Percentiles rank a stretch among this genome's conserved stretches.
Conservation (phyloP, 1,140 invertebrate genomes). For the Heterodera schachtii region DNA sequence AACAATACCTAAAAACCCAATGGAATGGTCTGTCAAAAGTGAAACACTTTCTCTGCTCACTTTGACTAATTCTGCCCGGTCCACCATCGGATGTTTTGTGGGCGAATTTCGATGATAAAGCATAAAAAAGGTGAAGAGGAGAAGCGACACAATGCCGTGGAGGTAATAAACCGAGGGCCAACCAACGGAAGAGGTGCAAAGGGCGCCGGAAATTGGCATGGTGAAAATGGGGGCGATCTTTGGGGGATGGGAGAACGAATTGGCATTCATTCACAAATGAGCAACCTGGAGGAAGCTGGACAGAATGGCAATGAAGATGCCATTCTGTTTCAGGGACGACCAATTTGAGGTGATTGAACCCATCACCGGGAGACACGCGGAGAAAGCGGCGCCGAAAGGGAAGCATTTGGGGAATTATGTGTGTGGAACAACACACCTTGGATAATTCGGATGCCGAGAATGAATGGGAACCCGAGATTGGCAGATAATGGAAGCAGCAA, state of each 20-base stretch:
- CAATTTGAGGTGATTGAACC: slow-evolving; percentile 50
- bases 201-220: slow-evolving; percentile 55
- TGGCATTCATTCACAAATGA: too few species aligned
- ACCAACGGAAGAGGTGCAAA: slow-evolving; percentile 47
- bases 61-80: slow-evolving; percentile 46
- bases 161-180: slow-evolving; percentile 56
- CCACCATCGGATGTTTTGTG: slow-evolving; percentile 48
- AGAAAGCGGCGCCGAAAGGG: slow-evolving; percentile 42
- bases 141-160: slow-evolving; percentile 52
- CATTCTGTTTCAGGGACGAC: slow-evolving; percentile 55
- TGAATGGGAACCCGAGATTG: slow-evolving; percentile 40
- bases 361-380: slow-evolving; percentile 54
- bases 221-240: slow-evolving; percentile 59
- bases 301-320: slow-evolving; percentile 53
- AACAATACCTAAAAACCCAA: slow-evolving; percentile 42
- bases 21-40: neutral
- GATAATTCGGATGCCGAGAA: slow-evolving; percentile 54
- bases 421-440: slow-evolving; percentile 40
- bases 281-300: slow-evolving; percentile 53
- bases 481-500: slow-evolving; percentile 55
- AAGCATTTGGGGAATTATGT: slow-evolving; percentile 25
- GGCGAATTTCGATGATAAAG: slow-evolving; percentile 57
- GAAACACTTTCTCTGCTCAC: neutral
- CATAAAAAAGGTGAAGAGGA: slow-evolving; percentile 57
- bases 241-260: neutral